Evolutionary conservation across 2,797 vertebrate genomes (phyloP).

Genomic region (Typhlichthys subterraneus): DNA sequence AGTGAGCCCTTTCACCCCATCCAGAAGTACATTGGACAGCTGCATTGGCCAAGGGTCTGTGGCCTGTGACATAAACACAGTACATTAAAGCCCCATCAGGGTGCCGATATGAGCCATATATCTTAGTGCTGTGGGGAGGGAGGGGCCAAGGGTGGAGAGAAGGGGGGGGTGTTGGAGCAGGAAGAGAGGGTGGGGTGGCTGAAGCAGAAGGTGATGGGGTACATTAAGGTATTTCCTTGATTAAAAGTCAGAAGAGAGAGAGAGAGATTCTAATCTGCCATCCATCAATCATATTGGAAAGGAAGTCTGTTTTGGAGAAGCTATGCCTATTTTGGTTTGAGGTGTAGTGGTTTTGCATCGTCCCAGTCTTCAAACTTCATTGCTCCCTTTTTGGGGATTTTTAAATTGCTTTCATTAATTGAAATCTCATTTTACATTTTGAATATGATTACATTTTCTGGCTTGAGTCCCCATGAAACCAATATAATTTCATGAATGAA

Average conservation of each 20-base stretch:
- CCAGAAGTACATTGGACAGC: constrained; percentile 70
- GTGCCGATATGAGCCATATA: constrained; percentile 76
- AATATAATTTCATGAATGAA: background rate
- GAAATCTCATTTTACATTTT: background rate
- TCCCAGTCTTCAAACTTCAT: background rate
- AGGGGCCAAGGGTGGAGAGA: background rate
- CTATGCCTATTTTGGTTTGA: background rate
- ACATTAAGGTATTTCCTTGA: constrained; percentile 74
- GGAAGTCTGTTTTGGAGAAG: constrained; percentile 10
- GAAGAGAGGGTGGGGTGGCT: constrained; percentile 45
- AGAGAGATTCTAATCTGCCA: constrained; percentile 44
- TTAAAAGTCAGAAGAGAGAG: constrained; percentile 66
- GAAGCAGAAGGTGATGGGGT: constrained; percentile 72
- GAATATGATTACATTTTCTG: constrained; percentile 11
- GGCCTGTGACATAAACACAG: constrained; percentile 80
- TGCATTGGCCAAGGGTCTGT: constrained; percentile 77
- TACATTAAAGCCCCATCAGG: constrained; percentile 79
- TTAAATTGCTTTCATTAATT: constrained; percentile 1
- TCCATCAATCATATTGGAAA: constrained; percentile 44
- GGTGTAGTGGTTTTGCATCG: constrained; percentile 10
- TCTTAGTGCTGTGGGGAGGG: constrained; percentile 68
- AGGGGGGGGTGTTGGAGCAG: constrained; percentile 53
- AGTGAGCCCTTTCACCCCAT: constrained; percentile 48
- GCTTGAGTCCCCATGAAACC: background rate
- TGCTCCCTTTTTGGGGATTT: background rate